phyloP scores from a whole-genome alignment of 2,888 invertebrate species.

The Eupithecia dodoneata region DNA sequence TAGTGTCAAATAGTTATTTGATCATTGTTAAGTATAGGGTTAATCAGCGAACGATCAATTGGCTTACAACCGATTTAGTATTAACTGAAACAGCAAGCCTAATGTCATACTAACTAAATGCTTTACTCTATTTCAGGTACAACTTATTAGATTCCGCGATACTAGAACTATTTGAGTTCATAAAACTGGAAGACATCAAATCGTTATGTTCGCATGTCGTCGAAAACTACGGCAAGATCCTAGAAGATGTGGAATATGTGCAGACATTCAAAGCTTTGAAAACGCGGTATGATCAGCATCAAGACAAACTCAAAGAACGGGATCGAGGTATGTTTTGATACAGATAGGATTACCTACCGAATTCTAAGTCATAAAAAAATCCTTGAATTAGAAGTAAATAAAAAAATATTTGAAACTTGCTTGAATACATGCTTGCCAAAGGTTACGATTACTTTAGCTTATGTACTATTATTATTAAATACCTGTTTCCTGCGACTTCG shows the following conservation, averaged over 20 bases:
- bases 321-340: constrained; percentile 85
- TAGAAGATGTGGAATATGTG: constrained; percentile 98
- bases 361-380: background rate
- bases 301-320: constrained; percentile 94
- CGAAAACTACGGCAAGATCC: constrained; percentile 96
- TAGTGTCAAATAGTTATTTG: background rate
- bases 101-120: background rate
- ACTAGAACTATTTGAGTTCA: constrained; percentile 99
- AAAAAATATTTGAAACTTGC: too few species aligned
- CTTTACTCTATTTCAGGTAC: constrained; percentile 84
- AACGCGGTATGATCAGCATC: constrained; percentile 94
- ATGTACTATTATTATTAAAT: background rate
- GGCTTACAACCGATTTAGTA: background rate
- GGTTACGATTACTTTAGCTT: background rate
- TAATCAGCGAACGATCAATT: background rate
- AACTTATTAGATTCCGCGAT: constrained; percentile 99
- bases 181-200: constrained; percentile 96
- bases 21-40: background rate
- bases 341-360: background rate
- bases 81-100: background rate
- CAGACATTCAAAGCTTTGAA: constrained; percentile 98
- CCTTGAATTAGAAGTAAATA: background rate
- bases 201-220: constrained; percentile 96
- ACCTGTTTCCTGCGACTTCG: background rate
- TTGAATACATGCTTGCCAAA: background rate